A percentile compares a stretch with the other conserved stretches of the same genome.
Conservation (phyloP, 2,888 invertebrate species). For the Drosophila kanekoi region DNA sequence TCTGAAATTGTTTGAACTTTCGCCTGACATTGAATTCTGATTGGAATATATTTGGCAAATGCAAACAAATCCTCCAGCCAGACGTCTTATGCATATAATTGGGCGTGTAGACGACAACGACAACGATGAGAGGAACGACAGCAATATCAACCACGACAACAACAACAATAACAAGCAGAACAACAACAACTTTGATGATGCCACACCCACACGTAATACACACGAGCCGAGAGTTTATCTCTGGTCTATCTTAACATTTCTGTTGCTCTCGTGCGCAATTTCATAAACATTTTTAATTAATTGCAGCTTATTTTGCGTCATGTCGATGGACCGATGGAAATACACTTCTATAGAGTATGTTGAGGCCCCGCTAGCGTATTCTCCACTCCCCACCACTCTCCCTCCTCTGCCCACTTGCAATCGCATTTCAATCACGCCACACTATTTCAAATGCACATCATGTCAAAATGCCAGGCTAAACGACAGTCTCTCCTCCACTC, state of each 20-base stretch:
- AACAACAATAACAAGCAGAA: conserved; percentile 12
- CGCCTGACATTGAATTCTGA: conserved; percentile 34
- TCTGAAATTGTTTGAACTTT: conserved; percentile 31
- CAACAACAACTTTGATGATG: conserved; percentile 5
- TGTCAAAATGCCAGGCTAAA: conserved; percentile 47
- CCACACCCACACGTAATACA: conserved; percentile 57
- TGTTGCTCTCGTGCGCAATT: conserved; percentile 45
- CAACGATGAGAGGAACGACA: conserved; percentile 6
- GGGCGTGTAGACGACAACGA: conserved; percentile 41
- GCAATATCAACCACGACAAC: not conserved
- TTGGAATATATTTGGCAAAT: conserved; percentile 17
- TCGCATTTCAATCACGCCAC: conserved; percentile 51
- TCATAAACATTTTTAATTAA: conserved; percentile 65
- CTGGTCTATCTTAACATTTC: conserved; percentile 42
- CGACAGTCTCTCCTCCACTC: conserved; percentile 38
- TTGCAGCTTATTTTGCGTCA: conserved; percentile 46
- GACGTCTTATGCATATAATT: conserved; percentile 60
- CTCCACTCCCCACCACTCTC: too few species aligned
- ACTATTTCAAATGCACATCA: conserved; percentile 53
- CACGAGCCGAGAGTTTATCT: conserved; percentile 33
- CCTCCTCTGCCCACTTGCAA: conserved; percentile 12
- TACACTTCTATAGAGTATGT: conserved; percentile 23
- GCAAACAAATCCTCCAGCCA: conserved; percentile 29
- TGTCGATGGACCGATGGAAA: conserved; percentile 21
- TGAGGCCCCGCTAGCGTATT: not conserved